Evolutionary conservation across 2,113 vertebrate species (phyloP).

Genomic region (Elgaria multicarinata): DNA sequence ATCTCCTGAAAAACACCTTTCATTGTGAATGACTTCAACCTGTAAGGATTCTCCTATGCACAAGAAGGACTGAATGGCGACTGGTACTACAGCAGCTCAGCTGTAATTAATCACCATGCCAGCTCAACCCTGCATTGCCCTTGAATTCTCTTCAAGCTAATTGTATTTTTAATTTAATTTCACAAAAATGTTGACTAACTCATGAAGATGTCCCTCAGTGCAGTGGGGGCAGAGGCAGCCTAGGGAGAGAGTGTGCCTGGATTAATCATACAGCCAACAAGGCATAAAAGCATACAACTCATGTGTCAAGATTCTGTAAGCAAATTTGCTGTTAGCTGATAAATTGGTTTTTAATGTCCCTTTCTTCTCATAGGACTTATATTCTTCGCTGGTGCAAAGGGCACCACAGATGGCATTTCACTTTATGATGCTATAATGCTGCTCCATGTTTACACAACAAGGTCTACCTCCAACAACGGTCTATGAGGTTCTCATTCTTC

Average conservation of each 20-base stretch:
- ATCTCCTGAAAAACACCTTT: background rate
- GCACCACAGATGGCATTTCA: background rate
- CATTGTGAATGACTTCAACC: background rate
- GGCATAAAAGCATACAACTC: constrained; percentile 19
- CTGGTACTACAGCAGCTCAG: background rate
- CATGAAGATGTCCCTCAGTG: constrained; percentile 25
- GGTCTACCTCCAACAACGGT: background rate
- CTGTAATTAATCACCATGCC: constrained; percentile 36
- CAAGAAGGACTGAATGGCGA: constrained; percentile 20
- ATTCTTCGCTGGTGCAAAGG: background rate
- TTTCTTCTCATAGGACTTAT: background rate
- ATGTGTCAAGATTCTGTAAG: constrained; percentile 20
- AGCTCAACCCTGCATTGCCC: constrained; percentile 46
- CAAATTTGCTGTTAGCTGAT: constrained; percentile 18
- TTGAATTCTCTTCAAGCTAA: constrained; percentile 30
- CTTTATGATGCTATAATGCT: background rate
- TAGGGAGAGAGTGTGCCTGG: background rate
- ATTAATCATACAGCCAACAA: constrained; percentile 35
- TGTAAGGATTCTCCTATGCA: background rate
- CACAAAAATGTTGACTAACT: constrained; percentile 42
- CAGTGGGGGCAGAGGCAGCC: background rate
- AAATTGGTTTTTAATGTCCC: constrained; percentile 1
- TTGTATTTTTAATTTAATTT: constrained; percentile 46
- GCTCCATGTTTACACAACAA: background rate
- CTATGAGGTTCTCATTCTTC: background rate